Conservation (phyloP, 2,888 invertebrate genomes). For the Steromphala cineraria region DNA sequence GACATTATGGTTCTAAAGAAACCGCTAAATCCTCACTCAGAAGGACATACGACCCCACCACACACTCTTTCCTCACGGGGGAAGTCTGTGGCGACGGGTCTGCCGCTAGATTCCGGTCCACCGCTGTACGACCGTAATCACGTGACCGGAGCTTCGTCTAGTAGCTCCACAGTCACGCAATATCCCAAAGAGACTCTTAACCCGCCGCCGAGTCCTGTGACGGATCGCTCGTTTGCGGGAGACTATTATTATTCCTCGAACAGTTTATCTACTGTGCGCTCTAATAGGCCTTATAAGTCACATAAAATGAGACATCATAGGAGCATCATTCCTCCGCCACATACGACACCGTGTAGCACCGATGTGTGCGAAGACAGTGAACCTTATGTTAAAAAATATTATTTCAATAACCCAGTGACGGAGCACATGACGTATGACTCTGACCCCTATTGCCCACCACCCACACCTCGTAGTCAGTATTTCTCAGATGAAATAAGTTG, state of each 20-base stretch:
- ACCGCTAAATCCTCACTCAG: constrained; percentile 56
- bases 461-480: constrained; percentile 85
- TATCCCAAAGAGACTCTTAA: constrained; percentile 87
- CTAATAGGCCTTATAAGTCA: constrained; percentile 83
- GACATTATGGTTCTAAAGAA: constrained; percentile 64
- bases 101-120: constrained; percentile 62
- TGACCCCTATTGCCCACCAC: constrained; percentile 86
- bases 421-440: constrained; percentile 79
- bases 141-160: constrained; percentile 84
- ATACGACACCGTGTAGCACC: constrained; percentile 92
- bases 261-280: constrained; percentile 69
- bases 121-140: constrained; percentile 80
- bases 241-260: constrained; percentile 64
- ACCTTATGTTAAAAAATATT: constrained; percentile 66
- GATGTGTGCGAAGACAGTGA: constrained; percentile 87
- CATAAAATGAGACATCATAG: constrained; percentile 45
- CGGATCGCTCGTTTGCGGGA: constrained; percentile 74
- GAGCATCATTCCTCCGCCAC: constrained; percentile 85
- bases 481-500: constrained; percentile 80
- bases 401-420: constrained; percentile 51
- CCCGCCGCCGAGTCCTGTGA: constrained; percentile 92
- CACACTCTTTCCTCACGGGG: constrained; percentile 60
- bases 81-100: constrained; percentile 61
- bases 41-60: constrained; percentile 46
- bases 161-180: constrained; percentile 80